Base-by-base conservation (phyloP, 2,888 invertebrate species). In the Herminia tarsipennalis region DNA sequence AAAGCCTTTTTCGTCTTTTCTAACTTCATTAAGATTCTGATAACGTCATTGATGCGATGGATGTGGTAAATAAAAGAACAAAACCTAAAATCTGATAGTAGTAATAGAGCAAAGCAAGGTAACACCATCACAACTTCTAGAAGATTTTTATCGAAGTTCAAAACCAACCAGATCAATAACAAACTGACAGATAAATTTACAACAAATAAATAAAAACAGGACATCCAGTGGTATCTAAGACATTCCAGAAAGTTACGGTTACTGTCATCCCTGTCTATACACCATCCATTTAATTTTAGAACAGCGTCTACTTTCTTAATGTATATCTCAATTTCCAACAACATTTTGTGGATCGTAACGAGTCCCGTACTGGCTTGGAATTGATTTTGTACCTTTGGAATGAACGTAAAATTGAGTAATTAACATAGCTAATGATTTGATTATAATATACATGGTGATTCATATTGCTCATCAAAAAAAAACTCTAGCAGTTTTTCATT, bases 81-180 rank as follows among this genome's bases (percentile, higher is more conserved):
- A 1, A 73, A 42, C 57, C 79, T 83, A 0, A 61, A 37, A 32
- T 59, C 43, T 1, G 72, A 80, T 3, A 82, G 58, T 0, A 73
- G 5, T 14, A 72, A 66, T 2, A 77, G 18, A 1, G 66, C 69
- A 0, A 73, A 32, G 17, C 80, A 77, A 0, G 82, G 81, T 2
- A 73, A 25, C 24, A 70, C 47, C 30, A 66, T 71, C 5, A 80
- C 76, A 0, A 78, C 50, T 28, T 76, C 63, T 9, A 67, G 42
- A 3, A 79, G 18, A 30, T 46, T 66, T n/a, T 36, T 50, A 0
- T 60, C 28, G 1, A 69, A 18, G 13, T 57, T 65, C 12, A 47
- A 29, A 0, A 63, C 9, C 2, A 73, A 47, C 73, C 73, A 79
- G 0, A 50, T 34, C 2, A 66, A 1, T 48, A 71, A 56, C 12